phyloP scores from a whole-genome alignment of 2,113 vertebrate species.

The Microtus oregoni region DNA sequence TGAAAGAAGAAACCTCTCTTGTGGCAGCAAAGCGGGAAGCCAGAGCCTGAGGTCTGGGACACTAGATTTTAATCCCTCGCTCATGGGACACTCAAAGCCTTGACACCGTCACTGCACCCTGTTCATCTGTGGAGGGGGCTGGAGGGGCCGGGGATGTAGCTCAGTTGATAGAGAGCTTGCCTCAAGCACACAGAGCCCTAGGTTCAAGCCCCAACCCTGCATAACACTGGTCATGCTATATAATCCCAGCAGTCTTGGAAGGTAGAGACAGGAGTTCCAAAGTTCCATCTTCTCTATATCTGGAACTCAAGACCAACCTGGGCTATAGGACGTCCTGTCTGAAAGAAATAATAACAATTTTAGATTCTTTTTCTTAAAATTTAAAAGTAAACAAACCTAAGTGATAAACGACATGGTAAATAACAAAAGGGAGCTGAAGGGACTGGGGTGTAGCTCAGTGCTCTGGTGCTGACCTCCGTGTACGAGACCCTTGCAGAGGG shows the following conservation, averaged over 20 bases:
- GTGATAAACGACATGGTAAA: too few relatives aligned
- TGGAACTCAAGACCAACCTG: not conserved
- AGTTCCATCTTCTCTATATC: not conserved
- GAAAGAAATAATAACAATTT: not conserved
- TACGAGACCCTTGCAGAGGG: not conserved
- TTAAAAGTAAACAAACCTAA: not conserved
- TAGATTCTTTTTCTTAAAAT: not conserved
- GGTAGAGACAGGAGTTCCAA: not conserved
- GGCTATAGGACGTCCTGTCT: not conserved
- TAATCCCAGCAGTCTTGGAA: not conserved
- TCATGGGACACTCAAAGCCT: not conserved
- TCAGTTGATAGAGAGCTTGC: not conserved
- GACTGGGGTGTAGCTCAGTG: not conserved
- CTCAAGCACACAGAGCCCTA: not conserved
- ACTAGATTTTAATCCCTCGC: not conserved
- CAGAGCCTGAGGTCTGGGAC: not conserved
- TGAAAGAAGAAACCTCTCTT: not conserved
- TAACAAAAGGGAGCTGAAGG: not conserved
- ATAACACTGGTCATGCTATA: too few relatives aligned
- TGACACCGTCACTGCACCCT: not conserved
- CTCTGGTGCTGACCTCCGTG: not conserved
- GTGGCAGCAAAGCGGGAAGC: not conserved
- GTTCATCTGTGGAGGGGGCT: not conserved
- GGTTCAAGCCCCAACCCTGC: not conserved
- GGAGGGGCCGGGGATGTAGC: not conserved